Base-by-base conservation (phyloP, 2,888 invertebrate species). In the Pachliopta kotzebuea region DNA sequence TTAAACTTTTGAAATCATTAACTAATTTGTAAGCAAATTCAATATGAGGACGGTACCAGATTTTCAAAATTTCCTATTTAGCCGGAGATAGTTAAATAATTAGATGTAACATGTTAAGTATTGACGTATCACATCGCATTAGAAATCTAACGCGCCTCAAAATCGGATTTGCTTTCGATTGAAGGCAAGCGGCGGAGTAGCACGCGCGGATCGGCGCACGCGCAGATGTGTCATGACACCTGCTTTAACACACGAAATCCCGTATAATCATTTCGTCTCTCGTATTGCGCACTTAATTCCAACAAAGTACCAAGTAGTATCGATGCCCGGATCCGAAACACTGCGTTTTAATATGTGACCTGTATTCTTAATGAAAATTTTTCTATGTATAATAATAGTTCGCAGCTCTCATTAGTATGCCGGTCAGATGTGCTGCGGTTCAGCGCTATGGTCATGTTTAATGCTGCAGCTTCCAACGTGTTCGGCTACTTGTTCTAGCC, bases 221-320 rank as follows among this genome's bases (percentile, higher is more conserved):
- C 89, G 90, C 90, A 91, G 90, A 90, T 91, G 90, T 88, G 79
- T 78, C 74, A 78, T 72, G 82, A 88, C 90, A 90, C 90, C 90
- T 90, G 90, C 88, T 84, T 77, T 80, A 75, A 84, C 73, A 53
- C 67, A 66, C 59, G 60, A 29, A 58, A 66, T 74, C 68, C 68
- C 63, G 68, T 81, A 84, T 74, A 60, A 64, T 69, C 45, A n/a
- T 7, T n/a, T 45, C 67, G 66, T 86, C 83, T 78, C 79, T 72
- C 66, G 73, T 71, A 76, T 73, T 75, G 72, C 76, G 74, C 78
- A 84, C 81, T 84, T 86, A 84, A 86, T 86, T 85, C 81, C 77
- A 81, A 80, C 79, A 81, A 81, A 84, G 80, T 72, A 67, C 69
- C 37, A 73, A 68, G 69, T 81, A 79, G 77, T 74, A 76, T 77